Evolutionary conservation across 2,888 invertebrate species (phyloP).

Genomic region (Xestia ashworthii): DNA sequence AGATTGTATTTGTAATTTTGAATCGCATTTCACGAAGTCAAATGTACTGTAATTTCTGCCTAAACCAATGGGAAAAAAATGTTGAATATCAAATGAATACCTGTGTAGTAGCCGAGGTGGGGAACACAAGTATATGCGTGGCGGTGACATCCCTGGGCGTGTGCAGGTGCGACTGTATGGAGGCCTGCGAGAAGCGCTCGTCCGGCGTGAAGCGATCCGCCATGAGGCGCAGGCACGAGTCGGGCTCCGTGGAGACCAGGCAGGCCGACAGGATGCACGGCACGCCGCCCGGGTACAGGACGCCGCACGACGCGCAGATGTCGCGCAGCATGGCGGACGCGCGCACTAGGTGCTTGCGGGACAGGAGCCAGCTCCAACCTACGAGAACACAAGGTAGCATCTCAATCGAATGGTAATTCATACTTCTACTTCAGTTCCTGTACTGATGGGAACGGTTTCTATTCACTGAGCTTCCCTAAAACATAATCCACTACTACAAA

Average conservation of each 20-base stretch:
- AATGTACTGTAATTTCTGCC: neutral
- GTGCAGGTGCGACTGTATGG: conserved; percentile 96
- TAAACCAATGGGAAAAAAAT: neutral
- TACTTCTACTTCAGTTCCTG: neutral
- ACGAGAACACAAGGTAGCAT: neutral
- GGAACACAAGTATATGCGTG: conserved; percentile 99
- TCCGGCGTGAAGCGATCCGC: conserved; percentile 99
- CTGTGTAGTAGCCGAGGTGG: conserved; percentile 98
- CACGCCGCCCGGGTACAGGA: conserved; percentile 95
- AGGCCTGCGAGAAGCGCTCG: conserved; percentile 96
- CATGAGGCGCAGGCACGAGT: conserved; percentile 96
- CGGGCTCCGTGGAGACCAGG: conserved; percentile 98
- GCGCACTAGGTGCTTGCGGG: conserved; percentile 96
- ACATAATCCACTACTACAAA: neutral
- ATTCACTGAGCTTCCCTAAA: neutral
- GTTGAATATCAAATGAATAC: conserved; percentile 71
- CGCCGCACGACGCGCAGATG: conserved; percentile 96
- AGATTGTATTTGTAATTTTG: neutral
- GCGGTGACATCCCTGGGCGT: conserved; percentile 99
- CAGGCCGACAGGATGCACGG: conserved; percentile 99
- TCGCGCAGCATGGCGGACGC: conserved; percentile 97
- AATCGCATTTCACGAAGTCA: neutral
- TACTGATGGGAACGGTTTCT: neutral
- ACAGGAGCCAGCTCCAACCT: conserved; percentile 98
- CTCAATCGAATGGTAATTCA: neutral